Base-by-base conservation (phyloP, 2,113 vertebrate genomes). In the Sclerurus mexicanus region DNA sequence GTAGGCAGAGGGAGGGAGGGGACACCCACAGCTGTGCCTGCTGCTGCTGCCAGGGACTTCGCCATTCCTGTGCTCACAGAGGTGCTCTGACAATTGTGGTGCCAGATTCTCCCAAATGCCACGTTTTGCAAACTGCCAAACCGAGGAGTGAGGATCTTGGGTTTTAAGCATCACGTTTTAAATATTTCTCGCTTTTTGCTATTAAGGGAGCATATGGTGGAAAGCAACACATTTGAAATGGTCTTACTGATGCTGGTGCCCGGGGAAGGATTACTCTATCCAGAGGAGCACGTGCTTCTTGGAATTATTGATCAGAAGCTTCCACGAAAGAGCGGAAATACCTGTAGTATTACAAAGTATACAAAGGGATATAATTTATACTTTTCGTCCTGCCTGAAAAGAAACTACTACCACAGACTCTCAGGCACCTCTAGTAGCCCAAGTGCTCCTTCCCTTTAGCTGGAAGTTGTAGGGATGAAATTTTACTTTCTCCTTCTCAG, bases 51-150 rank as follows among this genome's bases (percentile, higher is more conserved):
- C 89, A 73, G 64, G 74, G 47, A 81, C 24, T 62, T 86, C 96
- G 53, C 80, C 44, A 33, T 59, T 58, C 73, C 49, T 24, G 33
- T 31, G 25, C 27, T 46, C 80, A 78, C 39, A 77, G 46, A 59
- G 89, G 81, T 56, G 78, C 68, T 91, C 76, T 5, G 8, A 87
- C 93, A 92, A 81, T 67, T 85, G 77, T 10, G n/a, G 19, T 56
- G 81, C 68, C 88, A 93, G 73, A 76, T 68, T 89, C 79, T 58
- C 81, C 18, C 74, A 97, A 97, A 96, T 84, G 90, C 68, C 95
- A 18, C 67, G 56, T 90, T 94, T 94, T 90, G 84, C 80, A 86
- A 93, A 92, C 64, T 96, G 84, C 69, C 58, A 93, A 68, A 95
- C 85, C 72, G 68, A 89, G 42, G 20, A 79, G 64, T 23, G 24